Base-by-base conservation (phyloP, 2,113 vertebrate genomes). In the Capreolus pygargus region DNA sequence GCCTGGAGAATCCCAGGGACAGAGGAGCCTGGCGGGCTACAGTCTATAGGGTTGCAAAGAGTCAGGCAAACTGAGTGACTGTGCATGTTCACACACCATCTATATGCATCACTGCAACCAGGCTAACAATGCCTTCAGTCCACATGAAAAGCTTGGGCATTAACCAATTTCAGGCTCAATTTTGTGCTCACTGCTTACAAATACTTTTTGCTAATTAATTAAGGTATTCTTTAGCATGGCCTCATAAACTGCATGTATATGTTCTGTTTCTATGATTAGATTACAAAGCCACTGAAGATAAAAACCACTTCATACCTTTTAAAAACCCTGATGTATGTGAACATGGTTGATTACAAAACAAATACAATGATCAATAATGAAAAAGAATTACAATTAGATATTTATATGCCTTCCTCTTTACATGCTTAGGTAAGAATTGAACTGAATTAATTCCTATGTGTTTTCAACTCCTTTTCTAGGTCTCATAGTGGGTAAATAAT, bases 311-410 rank as follows among this genome's bases (percentile, higher is more conserved):
- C 7, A 4, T 19, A 50, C 13, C 4, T 70, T 81, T 90, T 57
- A 82, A 61, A 90, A 90, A 19, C 3, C 14, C 5, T 5, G 25
- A 8, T 58, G 11, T 39, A 61, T 58, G 36, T 74, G 33, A 6
- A 28, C 4, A 43, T 50, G 3, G 9, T 7, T 87, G 60, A 50
- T 47, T 13, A 36, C 33, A 82, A 87, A 27, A 81, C 27, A 52
- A 76, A 8, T 5, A 33, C 7, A 76, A 11, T 7, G 17, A 9
- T 4, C 36, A 13, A 81, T 50, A 3, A 27, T 91, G 19, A 91
- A 14, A 74, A 83, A 74, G 47, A 94, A 93, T 93, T 79, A n/a
- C 7, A 97, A 54, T 81, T 85, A 93, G 7, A 58, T 88, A 61
- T 74, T 78, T 81, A 76, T 33, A 82, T 67, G 60, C 13, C 55